A percentile compares a stretch with the other conserved stretches of the same genome.
Evolutionary conservation across 2,113 vertebrate genomes (phyloP).

Genomic region (Platichthys stellatus): DNA sequence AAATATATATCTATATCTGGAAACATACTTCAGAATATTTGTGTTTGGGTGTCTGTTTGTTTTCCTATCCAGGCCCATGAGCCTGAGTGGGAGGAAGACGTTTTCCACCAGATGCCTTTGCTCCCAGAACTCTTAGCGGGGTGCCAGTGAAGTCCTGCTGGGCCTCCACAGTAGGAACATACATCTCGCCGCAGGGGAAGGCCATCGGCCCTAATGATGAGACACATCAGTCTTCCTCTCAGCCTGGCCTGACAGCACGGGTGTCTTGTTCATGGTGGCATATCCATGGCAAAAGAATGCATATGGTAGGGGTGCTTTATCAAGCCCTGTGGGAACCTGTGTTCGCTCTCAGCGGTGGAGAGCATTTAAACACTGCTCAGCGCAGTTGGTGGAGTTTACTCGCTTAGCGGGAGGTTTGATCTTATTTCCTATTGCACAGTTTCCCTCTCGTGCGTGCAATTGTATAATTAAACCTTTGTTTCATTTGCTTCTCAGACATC

Average conservation of each 20-base stretch:
- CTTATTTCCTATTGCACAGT: conserved; percentile 21
- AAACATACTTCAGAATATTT: conserved; percentile 14
- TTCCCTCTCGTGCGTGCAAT: conserved; percentile 21
- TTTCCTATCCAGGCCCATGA: conserved; percentile 25
- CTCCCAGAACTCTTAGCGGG: conserved; percentile 81
- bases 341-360: conserved; percentile 69
- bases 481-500: conserved; percentile 11
- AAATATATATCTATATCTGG: conserved; percentile 22
- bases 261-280: conserved; percentile 77
- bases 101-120: conserved; percentile 74
- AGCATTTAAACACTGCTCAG: conserved; percentile 67
- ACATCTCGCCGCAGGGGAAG: conserved; percentile 66
- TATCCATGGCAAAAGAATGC: conserved; percentile 71
- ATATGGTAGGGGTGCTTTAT: conserved; percentile 75
- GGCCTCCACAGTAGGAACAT: conserved; percentile 68
- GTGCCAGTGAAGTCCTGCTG: conserved; percentile 74
- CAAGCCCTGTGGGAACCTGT: conserved; percentile 76
- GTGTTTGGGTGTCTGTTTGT: conserved; percentile 12
- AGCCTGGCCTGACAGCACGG: conserved; percentile 67
- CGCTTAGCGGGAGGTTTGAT: conserved; percentile 70
- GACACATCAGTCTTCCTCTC: conserved; percentile 74
- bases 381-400: conserved; percentile 62
- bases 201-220: conserved; percentile 63
- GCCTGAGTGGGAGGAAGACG: conserved; percentile 41
- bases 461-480: conserved; percentile 30